phyloP scores from a whole-genome alignment of 2,113 vertebrate species.

The Muscicapa adusta region DNA sequence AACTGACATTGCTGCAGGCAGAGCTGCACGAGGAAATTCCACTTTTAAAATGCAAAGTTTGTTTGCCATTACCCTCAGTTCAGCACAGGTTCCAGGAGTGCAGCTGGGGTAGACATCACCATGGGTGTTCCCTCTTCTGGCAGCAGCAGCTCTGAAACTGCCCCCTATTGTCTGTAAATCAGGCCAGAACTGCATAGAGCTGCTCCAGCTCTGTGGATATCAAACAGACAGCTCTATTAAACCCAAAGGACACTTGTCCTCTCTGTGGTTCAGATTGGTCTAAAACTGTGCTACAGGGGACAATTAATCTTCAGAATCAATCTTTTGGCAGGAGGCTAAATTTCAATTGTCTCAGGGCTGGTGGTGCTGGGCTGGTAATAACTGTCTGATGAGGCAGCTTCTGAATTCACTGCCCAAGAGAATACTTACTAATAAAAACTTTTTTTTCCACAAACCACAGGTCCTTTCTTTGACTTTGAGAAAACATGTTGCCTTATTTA shows the following conservation, averaged over 20 bases:
- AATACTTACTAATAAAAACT: background rate
- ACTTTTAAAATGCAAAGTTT: background rate
- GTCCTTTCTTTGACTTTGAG: conserved; percentile 14
- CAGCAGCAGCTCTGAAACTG: background rate
- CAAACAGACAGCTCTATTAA: conserved; percentile 18
- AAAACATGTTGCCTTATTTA: conserved; percentile 2
- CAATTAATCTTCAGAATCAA: conserved; percentile 56
- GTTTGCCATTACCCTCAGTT: background rate
- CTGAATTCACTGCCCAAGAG: background rate
- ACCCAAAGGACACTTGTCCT: conserved; percentile 10
- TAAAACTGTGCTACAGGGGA: conserved; percentile 26
- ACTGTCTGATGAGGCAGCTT: conserved; percentile 8
- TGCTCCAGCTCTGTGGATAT: background rate
- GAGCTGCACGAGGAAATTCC: background rate
- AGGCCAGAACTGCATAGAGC: background rate
- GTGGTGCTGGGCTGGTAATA: conserved; percentile 4
- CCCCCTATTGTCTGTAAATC: background rate
- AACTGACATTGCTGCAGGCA: background rate
- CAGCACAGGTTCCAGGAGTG: background rate
- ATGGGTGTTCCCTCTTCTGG: background rate
- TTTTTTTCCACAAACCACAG: background rate
- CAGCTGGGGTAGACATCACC: background rate
- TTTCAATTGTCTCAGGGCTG: conserved; percentile 37
- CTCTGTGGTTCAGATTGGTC: background rate
- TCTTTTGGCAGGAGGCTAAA: conserved; percentile 44